Evolutionary conservation across 2,797 vertebrate species (phyloP).

Genomic region (Gallinago solitaria): DNA sequence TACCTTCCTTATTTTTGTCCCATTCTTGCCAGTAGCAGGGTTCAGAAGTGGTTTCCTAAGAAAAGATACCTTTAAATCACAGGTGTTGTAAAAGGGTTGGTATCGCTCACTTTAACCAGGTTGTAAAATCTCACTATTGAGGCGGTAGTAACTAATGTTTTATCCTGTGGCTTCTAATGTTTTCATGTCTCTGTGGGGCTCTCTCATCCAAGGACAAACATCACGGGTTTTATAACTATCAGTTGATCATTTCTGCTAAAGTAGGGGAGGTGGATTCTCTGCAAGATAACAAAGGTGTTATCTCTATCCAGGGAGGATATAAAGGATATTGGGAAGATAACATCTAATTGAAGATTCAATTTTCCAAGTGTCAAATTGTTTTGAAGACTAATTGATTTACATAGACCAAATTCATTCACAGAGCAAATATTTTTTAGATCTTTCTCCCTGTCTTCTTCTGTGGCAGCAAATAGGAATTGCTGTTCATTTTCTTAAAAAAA

Average conservation of each 20-base stretch:
- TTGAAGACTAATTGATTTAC: conserved; percentile 79
- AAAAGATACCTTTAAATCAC: conserved; percentile 67
- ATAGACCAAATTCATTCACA: conserved; percentile 59
- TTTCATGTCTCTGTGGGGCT: conserved; percentile 65
- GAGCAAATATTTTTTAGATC: conserved; percentile 22
- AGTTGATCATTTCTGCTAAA: conserved; percentile 87
- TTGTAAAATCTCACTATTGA: conserved; percentile 65
- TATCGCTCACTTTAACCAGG: conserved; percentile 73
- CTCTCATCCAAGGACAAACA: conserved; percentile 83
- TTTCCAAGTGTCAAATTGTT: conserved; percentile 77
- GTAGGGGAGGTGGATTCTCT: conserved; percentile 83
- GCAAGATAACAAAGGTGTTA: conserved; percentile 88
- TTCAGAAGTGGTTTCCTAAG: conserved; percentile 6
- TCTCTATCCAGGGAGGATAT: conserved; percentile 81
- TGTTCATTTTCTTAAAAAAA: neutral
- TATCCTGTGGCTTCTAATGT: conserved; percentile 49
- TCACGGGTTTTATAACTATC: conserved; percentile 82
- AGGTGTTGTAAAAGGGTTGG: conserved; percentile 10
- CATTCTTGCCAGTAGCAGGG: neutral
- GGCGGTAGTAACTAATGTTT: conserved; percentile 34
- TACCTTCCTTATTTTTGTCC: neutral
- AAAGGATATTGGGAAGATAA: conserved; percentile 84
- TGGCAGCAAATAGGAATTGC: neutral
- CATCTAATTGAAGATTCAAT: conserved; percentile 78
- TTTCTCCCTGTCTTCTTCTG: neutral